Base-by-base conservation (phyloP, 1,140 invertebrate genomes). In the Bathynomus jamesi region DNA sequence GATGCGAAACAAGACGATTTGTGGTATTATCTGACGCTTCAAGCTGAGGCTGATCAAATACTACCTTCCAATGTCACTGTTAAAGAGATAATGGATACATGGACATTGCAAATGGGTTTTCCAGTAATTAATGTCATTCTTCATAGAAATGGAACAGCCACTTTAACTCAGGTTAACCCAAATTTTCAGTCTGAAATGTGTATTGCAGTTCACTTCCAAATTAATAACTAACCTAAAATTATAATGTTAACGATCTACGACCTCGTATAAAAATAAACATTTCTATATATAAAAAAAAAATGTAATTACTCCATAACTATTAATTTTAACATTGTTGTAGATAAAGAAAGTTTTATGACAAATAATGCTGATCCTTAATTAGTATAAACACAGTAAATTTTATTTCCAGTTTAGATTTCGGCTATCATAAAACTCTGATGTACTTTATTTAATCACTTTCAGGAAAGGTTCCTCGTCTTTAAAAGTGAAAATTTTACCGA, bases 61-160 rank as follows among this genome's bases (percentile, higher is more conserved):
- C 83, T 93, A 25, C 85, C 87, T 13, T 74, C 81, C 13, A 84
- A 86, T 69, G 84, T 90, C 0, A 88, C 87, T 0, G 87, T 93
- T 0, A 86, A n/a, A n/a, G n/a, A n/a, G n/a, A n/a, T n/a, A n/a
- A n/a, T n/a, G n/a, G n/a, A n/a, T n/a, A n/a, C n/a, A 86, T 78
- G 78, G 78, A 77, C 75, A 8, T 74, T 83, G 11, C 85, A 86
- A 78, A 84, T 82, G 78, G 85, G 85, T 25, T 86, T 82, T 76
- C 85, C 85, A 1, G 80, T 85, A 17, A 80, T 86, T 13, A 83
- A 76, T 1, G 79, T 85, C 13, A 78, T 17, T 28, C 25, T 31
- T 4, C 3, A 25, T 25, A 27, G 13, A 7, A 61, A 28, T n/a
- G 67, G 21, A 25, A 2, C 25, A 17, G 4, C 28, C 3, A 17